Evolutionary conservation across 2,888 invertebrate species (phyloP).

Genomic region (Esperia sulphurella): DNA sequence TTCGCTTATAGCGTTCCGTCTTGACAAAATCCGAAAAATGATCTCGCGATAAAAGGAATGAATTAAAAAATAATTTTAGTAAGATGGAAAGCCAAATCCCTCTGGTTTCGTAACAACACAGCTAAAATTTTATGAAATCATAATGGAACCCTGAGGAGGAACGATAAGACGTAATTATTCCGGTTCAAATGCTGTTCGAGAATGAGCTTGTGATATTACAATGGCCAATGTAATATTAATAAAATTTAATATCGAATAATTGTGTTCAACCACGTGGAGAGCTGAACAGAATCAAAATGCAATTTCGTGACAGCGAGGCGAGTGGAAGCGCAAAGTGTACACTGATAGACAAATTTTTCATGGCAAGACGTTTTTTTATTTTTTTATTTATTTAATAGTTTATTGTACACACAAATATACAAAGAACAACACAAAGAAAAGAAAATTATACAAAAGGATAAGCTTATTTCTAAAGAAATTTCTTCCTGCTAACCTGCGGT

Average conservation of each 20-base stretch:
- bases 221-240: constrained; percentile 6
- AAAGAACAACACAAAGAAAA: too few species aligned
- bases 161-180: constrained; percentile 8
- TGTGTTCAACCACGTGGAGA: neutral
- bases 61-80: constrained; percentile 1
- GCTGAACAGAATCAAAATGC: constrained; percentile 2
- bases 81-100: constrained; percentile 6
- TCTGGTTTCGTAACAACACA: constrained; percentile 7
- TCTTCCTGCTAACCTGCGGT: too few species aligned
- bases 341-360: neutral
- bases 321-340: neutral
- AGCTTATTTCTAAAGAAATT: too few species aligned
- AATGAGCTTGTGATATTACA: neutral
- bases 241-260: constrained; percentile 8
- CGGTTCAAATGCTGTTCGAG: neutral
- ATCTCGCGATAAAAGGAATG: neutral
- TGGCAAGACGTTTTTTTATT: neutral
- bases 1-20: too few species aligned
- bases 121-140: constrained; percentile 7
- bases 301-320: constrained; percentile 4
- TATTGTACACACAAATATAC: too few species aligned
- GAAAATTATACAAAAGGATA: too few species aligned
- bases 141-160: constrained; percentile 4
- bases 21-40: neutral
- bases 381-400: too few species aligned